Percentiles rank a stretch among this genome's conserved stretches.
phyloP scores from a whole-genome alignment of 2,797 vertebrate species.

The Phyllotis vaccarum region DNA sequence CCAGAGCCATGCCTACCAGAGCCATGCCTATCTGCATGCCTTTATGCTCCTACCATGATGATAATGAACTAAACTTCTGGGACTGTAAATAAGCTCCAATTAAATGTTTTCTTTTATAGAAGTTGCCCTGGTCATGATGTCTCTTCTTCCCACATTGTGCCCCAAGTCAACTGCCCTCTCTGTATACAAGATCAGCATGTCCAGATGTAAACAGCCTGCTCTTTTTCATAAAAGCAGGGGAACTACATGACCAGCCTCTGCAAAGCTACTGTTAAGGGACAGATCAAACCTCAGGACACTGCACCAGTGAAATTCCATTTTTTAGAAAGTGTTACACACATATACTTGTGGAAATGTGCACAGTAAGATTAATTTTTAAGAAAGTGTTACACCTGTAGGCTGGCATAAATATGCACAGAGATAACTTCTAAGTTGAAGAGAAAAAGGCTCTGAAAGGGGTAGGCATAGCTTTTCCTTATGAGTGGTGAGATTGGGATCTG shows the following conservation, averaged over 20 bases:
- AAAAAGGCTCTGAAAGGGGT: background rate
- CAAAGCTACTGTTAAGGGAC: too few relatives aligned
- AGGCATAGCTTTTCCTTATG: fast-evolving
- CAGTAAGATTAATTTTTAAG: too few relatives aligned
- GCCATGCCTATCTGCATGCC: background rate
- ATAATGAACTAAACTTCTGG: background rate
- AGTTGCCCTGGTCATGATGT: background rate
- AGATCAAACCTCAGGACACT: background rate
- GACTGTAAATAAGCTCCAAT: background rate
- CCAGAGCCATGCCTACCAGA: background rate
- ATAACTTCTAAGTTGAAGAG: background rate
- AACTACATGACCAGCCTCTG: background rate
- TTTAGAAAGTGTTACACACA: background rate
- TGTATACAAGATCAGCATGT: too few relatives aligned
- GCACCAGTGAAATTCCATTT: background rate
- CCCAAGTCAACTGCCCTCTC: background rate
- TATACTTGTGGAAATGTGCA: too few relatives aligned
- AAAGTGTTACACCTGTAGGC: too few relatives aligned
- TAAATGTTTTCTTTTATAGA: background rate
- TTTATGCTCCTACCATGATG: too few relatives aligned
- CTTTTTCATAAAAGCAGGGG: background rate
- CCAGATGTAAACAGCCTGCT: fast-evolving
- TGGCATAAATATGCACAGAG: fast-evolving
- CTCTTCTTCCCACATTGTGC: background rate
- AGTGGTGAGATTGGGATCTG: background rate